phyloP scores from a whole-genome alignment of 2,113 vertebrate species.

The Cynocephalus volans region DNA sequence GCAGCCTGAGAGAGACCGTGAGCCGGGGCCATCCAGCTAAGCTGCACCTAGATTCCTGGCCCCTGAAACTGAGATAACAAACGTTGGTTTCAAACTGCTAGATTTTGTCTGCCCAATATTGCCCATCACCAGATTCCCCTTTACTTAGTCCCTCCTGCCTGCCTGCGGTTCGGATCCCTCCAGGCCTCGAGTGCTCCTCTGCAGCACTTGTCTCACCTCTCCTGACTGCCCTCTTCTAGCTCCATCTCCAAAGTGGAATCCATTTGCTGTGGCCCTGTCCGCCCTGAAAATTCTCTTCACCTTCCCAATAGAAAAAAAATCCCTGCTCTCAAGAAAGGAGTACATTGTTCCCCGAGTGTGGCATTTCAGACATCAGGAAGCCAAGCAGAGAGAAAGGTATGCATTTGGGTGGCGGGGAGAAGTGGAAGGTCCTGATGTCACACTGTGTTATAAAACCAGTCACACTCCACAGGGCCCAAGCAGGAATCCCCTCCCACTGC shows the following conservation, averaged over 20 bases:
- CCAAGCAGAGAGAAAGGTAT: background rate
- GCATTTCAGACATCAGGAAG: background rate
- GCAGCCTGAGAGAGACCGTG: background rate
- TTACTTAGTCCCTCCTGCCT: background rate
- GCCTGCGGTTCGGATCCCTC: background rate
- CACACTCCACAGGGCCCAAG: too few species aligned
- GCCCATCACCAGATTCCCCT: background rate
- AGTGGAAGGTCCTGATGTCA: background rate
- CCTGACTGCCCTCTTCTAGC: background rate
- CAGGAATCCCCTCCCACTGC: background rate
- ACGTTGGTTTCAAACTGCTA: background rate
- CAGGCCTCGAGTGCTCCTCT: background rate
- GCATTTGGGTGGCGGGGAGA: background rate
- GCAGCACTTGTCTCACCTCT: background rate
- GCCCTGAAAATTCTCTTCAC: background rate
- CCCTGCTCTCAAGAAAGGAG: background rate
- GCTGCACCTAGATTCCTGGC: too few species aligned
- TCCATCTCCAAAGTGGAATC: background rate
- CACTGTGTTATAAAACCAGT: too few species aligned
- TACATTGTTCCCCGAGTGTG: background rate
- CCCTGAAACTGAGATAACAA: background rate
- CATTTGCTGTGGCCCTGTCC: background rate
- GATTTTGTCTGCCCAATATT: background rate
- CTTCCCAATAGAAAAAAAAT: background rate
- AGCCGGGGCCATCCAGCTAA: background rate